Evolutionary conservation across 1,140 invertebrate genomes (phyloP).

Genomic region (Ostrea edulis): DNA sequence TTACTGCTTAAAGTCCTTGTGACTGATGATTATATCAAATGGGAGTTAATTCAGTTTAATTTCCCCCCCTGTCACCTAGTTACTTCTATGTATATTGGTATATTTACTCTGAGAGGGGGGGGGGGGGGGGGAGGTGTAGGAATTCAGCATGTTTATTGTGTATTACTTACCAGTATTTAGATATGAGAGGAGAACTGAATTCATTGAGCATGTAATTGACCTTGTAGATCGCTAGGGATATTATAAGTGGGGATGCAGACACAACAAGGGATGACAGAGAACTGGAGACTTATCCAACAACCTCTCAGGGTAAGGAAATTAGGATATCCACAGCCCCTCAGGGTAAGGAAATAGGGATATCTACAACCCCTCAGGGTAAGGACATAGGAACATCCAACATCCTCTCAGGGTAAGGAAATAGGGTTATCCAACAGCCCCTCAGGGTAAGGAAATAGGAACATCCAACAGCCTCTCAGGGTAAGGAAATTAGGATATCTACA

Average conservation of each 20-base stretch:
- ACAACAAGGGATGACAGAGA: conserved; percentile 72
- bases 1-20: too few species aligned
- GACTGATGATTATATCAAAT: too few species aligned
- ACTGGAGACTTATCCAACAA: conserved; percentile 29
- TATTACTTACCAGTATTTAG: background rate
- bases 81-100: too few species aligned
- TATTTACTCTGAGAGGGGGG: too few species aligned
- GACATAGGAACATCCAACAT: too few species aligned
- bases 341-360: background rate
- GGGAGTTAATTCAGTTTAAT: too few species aligned
- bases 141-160: too few species aligned
- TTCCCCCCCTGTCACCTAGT: too few species aligned
- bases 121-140: too few species aligned
- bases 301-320: conserved; percentile 17
- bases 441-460: too few species aligned
- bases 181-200: background rate
- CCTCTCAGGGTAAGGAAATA: too few species aligned
- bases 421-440: conserved; percentile 22
- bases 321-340: background rate
- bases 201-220: background rate
- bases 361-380: conserved; percentile 43
- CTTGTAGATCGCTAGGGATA: conserved; percentile 17
- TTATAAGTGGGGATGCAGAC: conserved; percentile 70
- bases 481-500: too few species aligned
- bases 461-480: conserved; percentile 32